Base-by-base conservation (phyloP, 1,140 invertebrate species). In the Drosophila pectinifera region DNA sequence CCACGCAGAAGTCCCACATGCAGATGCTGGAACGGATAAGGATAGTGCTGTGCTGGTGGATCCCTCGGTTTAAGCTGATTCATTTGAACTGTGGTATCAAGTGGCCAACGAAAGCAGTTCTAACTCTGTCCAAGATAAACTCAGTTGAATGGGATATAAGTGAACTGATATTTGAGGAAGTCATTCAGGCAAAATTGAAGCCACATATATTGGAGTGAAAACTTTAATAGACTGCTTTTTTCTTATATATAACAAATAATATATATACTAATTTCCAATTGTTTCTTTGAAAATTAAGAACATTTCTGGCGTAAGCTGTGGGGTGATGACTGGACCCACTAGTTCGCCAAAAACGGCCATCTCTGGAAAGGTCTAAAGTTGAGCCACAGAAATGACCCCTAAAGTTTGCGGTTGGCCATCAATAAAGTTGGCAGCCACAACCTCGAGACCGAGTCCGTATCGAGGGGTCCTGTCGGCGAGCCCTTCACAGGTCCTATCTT, bases 401-500 rank as follows among this genome's bases (percentile, higher is more conserved):
- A 34, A 80, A 81, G 72, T 80, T 80, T 72, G 63, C 59, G 54
- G 65, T 28, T 59, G 41, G 26, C 57, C 77, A 84, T 84, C 81
- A 84, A 85, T 84, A 84, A 84, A 85, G 64, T 73, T 79, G 64
- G 49, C 55, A 67, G 45, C 34, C 63, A 42, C 49, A 70, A 36
- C 13, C 36, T n/a, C 5, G 31, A 55, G 46, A 41, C 18, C 61
- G 34, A 72, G 59, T 39, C 36, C 70, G 49, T 57, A 82, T 75
- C 64, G 36, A 43, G 41, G 61, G 38, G 59, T 68, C 61, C 61
- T 65, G 22, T 53, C 31, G 2, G 4, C n/a, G 49, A 20, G 49
- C 31, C 31, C 49, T 14, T 53, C 49, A 36, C 49, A 53, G 31
- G 49, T n/a, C 18, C 49, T 65, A 65, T 68, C 82, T 86, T 80